Conservation (phyloP, 1,140 invertebrate genomes). For the Drosophila melanica region DNA sequence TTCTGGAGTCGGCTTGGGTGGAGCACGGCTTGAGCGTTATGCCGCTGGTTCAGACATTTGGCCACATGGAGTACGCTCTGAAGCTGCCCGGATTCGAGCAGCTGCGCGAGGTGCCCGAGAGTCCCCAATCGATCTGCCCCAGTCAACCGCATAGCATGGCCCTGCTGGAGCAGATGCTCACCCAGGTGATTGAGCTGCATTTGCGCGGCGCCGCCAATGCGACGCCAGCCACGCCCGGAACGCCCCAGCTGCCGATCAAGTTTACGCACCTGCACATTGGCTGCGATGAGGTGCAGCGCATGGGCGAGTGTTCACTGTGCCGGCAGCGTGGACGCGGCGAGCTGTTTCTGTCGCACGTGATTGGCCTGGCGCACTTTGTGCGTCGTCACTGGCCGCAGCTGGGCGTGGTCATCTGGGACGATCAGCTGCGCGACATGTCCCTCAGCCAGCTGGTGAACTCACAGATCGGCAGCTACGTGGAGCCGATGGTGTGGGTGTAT, state of each 20-base stretch:
- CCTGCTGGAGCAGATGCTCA: slow-evolving; percentile 91
- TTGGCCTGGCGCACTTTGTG: slow-evolving; percentile 87
- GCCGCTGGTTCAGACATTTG: slow-evolving; percentile 97
- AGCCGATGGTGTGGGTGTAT: slow-evolving; percentile 95
- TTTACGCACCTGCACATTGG: slow-evolving; percentile 91
- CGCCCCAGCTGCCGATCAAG: slow-evolving; percentile 83
- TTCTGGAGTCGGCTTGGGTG: slow-evolving; percentile 84
- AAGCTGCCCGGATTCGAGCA: slow-evolving; percentile 91
- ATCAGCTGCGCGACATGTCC: slow-evolving; percentile 94
- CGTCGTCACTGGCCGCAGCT: slow-evolving; percentile 87
- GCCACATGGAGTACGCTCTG: slow-evolving; percentile 95
- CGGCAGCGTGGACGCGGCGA: slow-evolving; percentile 85
- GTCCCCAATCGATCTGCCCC: slow-evolving; percentile 94
- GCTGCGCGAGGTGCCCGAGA: slow-evolving; percentile 90
- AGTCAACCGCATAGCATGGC: slow-evolving; percentile 89
- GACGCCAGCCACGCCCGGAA: slow-evolving; percentile 65
- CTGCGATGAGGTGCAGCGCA: slow-evolving; percentile 92
- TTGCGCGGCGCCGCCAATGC: slow-evolving; percentile 44
- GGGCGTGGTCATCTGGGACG: slow-evolving; percentile 96
- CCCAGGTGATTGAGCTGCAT: slow-evolving; percentile 88
- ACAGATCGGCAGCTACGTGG: slow-evolving; percentile 90
- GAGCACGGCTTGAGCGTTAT: slow-evolving; percentile 90
- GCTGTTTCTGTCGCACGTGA: slow-evolving; percentile 90
- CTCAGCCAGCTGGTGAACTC: slow-evolving; percentile 87
- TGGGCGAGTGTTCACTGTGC: slow-evolving; percentile 92